These are phyloP conservation scores for Agrotis puta DNA, from an alignment of 2,888 invertebrate species.

Conservation along the genomic window DNA sequence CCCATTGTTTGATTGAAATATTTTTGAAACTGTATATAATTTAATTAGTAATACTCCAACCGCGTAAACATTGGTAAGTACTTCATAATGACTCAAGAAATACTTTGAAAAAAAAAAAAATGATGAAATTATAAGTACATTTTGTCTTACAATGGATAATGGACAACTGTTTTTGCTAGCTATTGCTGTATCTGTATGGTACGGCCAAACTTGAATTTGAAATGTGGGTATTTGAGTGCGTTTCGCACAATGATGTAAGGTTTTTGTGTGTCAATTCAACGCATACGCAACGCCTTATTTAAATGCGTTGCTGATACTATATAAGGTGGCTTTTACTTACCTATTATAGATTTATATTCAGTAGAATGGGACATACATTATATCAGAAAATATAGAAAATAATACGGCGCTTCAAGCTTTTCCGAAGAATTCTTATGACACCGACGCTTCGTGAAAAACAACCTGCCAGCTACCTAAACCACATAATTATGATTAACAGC, in stretches of 20 bases:
- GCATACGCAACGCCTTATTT: neutral
- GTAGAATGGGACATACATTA: too few species aligned
- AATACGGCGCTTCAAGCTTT: neutral
- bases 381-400: neutral
- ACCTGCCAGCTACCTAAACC: neutral
- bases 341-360: too few species aligned
- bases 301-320: neutral
- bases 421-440: neutral
- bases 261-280: slow-evolving; percentile 13
- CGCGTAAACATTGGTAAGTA: slow-evolving; percentile 16
- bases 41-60: slow-evolving; percentile 36
- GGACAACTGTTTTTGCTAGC: slow-evolving; percentile 27
- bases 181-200: slow-evolving; percentile 3
- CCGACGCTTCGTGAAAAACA: neutral
- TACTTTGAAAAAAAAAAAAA: slow-evolving; percentile 27
- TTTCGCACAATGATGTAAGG: slow-evolving; percentile 7
- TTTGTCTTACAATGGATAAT: slow-evolving; percentile 33
- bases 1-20: slow-evolving; percentile 31
- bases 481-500: neutral
- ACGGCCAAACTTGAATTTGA: neutral
- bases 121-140: slow-evolving; percentile 36
- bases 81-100: slow-evolving; percentile 14
- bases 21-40: slow-evolving; percentile 45
- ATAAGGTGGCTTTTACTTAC: neutral
- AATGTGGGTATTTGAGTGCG: slow-evolving; percentile 11